These are phyloP conservation scores for Dasyprocta punctata DNA, from an alignment of 2,113 vertebrate species.

Conservation along the genomic window DNA sequence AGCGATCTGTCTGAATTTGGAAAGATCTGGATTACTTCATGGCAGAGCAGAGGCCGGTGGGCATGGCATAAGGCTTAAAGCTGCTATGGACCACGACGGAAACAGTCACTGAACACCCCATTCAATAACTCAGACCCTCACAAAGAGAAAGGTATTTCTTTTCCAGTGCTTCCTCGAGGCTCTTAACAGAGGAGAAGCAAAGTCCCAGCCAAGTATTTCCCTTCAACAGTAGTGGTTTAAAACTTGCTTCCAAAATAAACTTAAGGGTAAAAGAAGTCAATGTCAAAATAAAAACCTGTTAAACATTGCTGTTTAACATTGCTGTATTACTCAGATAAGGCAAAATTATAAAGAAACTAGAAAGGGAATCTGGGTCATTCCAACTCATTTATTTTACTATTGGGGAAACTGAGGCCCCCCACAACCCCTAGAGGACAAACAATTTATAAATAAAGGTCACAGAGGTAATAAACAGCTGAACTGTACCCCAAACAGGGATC, in stretches of 20 bases:
- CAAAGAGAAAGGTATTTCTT: background rate
- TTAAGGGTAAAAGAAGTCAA: conserved; percentile 6
- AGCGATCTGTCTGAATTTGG: background rate
- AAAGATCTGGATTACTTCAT: background rate
- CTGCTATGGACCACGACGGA: background rate
- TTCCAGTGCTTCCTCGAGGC: background rate
- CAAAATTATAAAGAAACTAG: background rate
- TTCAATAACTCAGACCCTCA: background rate
- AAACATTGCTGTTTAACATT: background rate
- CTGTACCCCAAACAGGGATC: background rate
- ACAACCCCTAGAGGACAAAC: background rate
- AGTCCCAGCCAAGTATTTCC: background rate
- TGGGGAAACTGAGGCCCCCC: background rate
- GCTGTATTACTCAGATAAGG: background rate
- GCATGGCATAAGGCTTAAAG: fast-evolving
- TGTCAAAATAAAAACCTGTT: conserved; percentile 14
- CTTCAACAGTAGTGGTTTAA: background rate
- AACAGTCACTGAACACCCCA: background rate
- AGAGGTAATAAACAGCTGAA: background rate
- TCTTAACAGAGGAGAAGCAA: background rate
- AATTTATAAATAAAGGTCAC: background rate
- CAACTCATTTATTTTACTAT: background rate
- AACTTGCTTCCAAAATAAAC: conserved; percentile 15
- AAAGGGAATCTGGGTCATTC: background rate
- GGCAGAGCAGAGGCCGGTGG: background rate